phyloP scores from a whole-genome alignment of 2,888 invertebrate species.

The Leptopilina myrica region DNA sequence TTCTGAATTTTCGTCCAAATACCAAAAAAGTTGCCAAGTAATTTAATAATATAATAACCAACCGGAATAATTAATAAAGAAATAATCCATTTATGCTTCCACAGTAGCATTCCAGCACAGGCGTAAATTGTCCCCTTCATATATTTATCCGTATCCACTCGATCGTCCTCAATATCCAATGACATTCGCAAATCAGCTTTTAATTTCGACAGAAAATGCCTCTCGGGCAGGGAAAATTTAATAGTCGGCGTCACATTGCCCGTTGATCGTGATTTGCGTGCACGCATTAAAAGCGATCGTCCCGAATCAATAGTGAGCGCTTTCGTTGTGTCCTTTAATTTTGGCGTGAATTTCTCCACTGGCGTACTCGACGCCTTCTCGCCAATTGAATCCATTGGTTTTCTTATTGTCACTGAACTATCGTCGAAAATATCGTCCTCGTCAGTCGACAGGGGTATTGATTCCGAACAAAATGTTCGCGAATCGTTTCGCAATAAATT shows the following conservation, averaged over 20 bases:
- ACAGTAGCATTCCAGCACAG: slow-evolving; percentile 89
- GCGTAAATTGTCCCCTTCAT: slow-evolving; percentile 89
- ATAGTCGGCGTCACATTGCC: slow-evolving; percentile 43
- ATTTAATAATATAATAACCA: slow-evolving; percentile 82
- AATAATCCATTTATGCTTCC: slow-evolving; percentile 91
- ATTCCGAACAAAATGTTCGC: slow-evolving; percentile 35
- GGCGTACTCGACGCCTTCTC: slow-evolving; percentile 40
- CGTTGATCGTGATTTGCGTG: slow-evolving; percentile 51
- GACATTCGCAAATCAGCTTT: slow-evolving; percentile 68
- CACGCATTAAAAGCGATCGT: slow-evolving; percentile 49
- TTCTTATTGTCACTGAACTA: slow-evolving; percentile 27
- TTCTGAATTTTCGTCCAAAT: slow-evolving; percentile 74
- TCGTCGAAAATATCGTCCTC: slow-evolving; percentile 31
- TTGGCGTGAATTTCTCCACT: slow-evolving; percentile 50
- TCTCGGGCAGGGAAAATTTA: slow-evolving; percentile 60
- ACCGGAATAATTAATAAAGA: slow-evolving; percentile 88
- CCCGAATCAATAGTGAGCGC: slow-evolving; percentile 69
- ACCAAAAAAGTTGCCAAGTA: slow-evolving; percentile 75
- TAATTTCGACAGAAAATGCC: slow-evolving; percentile 69
- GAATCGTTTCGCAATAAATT: slow-evolving; percentile 38
- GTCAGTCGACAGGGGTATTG: slow-evolving; percentile 37
- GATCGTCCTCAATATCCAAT: slow-evolving; percentile 66
- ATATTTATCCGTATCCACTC: slow-evolving; percentile 77
- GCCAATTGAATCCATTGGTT: slow-evolving; percentile 12
- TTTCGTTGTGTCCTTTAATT: slow-evolving; percentile 57